Evolutionary conservation across 2,113 vertebrate genomes (phyloP).

Genomic region (Paramisgurnus dabryanus): DNA sequence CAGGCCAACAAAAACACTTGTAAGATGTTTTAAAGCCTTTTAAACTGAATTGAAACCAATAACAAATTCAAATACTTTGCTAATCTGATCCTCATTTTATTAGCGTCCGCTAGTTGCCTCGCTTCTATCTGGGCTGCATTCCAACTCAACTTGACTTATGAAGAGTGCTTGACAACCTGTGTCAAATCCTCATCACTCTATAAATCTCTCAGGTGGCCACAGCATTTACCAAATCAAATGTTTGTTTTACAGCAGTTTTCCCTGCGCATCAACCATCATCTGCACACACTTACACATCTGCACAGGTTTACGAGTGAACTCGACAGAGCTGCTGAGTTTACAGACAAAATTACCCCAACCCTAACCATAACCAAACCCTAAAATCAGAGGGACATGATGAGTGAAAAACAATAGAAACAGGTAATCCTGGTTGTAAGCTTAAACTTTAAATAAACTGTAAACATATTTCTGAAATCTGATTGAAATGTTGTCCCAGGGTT

Average conservation of each 20-base stretch:
- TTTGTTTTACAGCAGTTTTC: slow-evolving; percentile 4
- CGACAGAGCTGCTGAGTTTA: not conserved
- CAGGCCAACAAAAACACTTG: too few relatives aligned
- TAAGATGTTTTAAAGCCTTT: too few relatives aligned
- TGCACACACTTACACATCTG: not conserved
- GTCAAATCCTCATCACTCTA: not conserved
- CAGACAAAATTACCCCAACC: not conserved
- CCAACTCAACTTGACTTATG: slow-evolving; percentile 1
- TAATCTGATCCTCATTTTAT: not conserved
- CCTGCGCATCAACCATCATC: not conserved
- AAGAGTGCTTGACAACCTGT: not conserved
- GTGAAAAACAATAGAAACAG: too few relatives aligned
- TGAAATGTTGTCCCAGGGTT: too few relatives aligned
- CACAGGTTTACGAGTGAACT: not conserved
- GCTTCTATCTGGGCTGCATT: slow-evolving; percentile 3
- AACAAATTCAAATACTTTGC: not conserved
- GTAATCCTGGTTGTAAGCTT: too few relatives aligned
- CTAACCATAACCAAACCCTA: too few relatives aligned
- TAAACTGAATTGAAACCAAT: too few relatives aligned
- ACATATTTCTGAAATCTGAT: too few relatives aligned
- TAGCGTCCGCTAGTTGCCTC: not conserved
- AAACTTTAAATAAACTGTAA: too few relatives aligned
- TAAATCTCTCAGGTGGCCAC: slow-evolving; percentile 2
- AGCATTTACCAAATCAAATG: not conserved
- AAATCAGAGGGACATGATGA: too few relatives aligned